A percentile compares a stretch with the other conserved stretches of the same genome.
Evolutionary conservation across 2,797 vertebrate species (phyloP).

Genomic region (Sebastes minor): DNA sequence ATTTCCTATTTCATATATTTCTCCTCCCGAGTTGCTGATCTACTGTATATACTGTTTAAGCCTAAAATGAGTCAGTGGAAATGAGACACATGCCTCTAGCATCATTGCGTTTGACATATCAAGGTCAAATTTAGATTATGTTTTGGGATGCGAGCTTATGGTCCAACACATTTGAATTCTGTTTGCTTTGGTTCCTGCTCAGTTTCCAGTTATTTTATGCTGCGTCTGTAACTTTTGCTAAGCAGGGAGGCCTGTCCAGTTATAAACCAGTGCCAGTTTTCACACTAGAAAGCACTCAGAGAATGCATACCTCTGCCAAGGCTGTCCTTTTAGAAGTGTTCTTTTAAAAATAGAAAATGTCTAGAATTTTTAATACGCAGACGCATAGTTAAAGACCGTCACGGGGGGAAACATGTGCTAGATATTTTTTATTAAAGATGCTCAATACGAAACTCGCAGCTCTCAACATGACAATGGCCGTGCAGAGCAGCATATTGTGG

Average conservation of each 20-base stretch:
- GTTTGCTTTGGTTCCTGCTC: slow-evolving; percentile 15
- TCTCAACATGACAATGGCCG: no score
- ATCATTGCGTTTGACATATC: slow-evolving; percentile 37
- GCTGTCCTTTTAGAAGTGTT: not conserved
- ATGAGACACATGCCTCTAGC: slow-evolving; percentile 9
- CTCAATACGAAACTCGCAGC: no score
- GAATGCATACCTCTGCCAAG: not conserved
- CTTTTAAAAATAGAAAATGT: not conserved
- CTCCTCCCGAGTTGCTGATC: not conserved
- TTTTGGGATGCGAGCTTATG: slow-evolving; percentile 7
- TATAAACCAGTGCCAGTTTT: slow-evolving; percentile 12
- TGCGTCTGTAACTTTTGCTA: slow-evolving; percentile 30
- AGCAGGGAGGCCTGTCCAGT: not conserved
- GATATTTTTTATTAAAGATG: not conserved
- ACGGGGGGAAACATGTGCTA: not conserved
- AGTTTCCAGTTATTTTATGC: slow-evolving; percentile 27
- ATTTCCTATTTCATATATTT: slow-evolving; percentile 35
- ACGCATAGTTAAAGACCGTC: not conserved
- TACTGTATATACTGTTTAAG: not conserved
- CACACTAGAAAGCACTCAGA: not conserved
- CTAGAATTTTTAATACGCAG: not conserved
- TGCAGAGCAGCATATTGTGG: no score
- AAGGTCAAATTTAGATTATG: slow-evolving; percentile 43
- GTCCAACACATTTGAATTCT: slow-evolving; percentile 2
- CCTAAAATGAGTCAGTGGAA: slow-evolving; percentile 4